Percentiles rank a stretch among this genome's conserved stretches.
These are phyloP conservation scores for Drosophila bunnanda DNA, from an alignment of 2,888 invertebrate genomes.

Conservation along the genomic window DNA sequence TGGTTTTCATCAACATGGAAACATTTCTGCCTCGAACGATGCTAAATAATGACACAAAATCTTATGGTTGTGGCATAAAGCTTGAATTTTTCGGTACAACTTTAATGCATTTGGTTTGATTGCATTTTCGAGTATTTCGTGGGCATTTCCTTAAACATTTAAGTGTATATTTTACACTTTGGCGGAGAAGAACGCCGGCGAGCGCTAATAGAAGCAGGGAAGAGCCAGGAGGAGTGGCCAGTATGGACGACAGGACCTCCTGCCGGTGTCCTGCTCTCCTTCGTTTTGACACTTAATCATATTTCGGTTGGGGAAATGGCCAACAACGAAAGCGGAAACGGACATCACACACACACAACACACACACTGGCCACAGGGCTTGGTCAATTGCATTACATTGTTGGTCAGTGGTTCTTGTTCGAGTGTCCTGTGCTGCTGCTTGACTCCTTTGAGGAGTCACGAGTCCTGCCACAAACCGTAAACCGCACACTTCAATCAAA, in stretches of 20 bases:
- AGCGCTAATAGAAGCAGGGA: too few relatives aligned
- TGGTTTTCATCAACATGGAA: too few relatives aligned
- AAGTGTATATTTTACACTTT: constrained; percentile 72
- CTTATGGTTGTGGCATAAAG: background rate
- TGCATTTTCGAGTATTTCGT: too few relatives aligned
- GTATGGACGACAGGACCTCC: background rate
- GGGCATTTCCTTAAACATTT: constrained; percentile 67
- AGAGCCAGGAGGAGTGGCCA: background rate
- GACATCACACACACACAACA: constrained; percentile 17
- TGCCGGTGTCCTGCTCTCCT: constrained; percentile 1
- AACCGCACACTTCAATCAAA: constrained; percentile 3
- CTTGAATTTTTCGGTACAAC: background rate
- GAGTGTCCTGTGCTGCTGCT: background rate
- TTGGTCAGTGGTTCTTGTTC: constrained; percentile 6
- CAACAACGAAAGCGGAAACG: constrained; percentile 10
- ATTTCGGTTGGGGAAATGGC: constrained; percentile 31
- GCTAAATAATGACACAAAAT: background rate
- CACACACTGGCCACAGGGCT: constrained; percentile 18
- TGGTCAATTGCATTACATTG: constrained; percentile 31
- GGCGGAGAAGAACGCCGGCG: constrained; percentile 14
- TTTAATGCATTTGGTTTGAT: constrained; percentile 48
- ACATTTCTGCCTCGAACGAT: background rate
- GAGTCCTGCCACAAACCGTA: background rate
- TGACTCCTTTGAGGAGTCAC: background rate
- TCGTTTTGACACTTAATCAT: constrained; percentile 45